phyloP scores from a whole-genome alignment of 1,140 invertebrate species.

The Stegodyphus dumicola region DNA sequence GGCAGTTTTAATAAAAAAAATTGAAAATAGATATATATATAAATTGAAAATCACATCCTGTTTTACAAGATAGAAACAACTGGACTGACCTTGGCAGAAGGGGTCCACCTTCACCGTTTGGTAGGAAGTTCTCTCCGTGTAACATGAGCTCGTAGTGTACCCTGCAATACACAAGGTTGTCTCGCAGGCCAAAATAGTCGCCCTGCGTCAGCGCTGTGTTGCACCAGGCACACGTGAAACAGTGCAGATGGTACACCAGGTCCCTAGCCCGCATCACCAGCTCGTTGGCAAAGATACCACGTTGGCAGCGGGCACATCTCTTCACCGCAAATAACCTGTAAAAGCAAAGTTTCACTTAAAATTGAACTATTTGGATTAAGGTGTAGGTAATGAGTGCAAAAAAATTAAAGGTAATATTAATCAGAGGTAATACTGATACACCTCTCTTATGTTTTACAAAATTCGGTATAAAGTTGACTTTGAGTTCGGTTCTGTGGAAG shows the following conservation, averaged over 20 bases:
- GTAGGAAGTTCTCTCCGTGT: constrained; percentile 38
- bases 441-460: no score
- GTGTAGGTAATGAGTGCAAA: no score
- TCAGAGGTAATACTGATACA: no score
- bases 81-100: constrained; percentile 26
- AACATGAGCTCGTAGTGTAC: constrained; percentile 68
- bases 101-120: constrained; percentile 1
- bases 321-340: constrained; percentile 72
- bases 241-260: constrained; percentile 89
- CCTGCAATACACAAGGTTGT: constrained; percentile 70
- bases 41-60: background rate
- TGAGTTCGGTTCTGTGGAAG: no score
- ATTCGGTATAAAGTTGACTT: no score
- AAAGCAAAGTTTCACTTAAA: background rate
- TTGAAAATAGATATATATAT: no score
- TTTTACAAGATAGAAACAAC: background rate
- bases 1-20: no score
- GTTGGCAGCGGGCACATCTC: constrained; percentile 84
- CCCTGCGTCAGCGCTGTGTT: constrained; percentile 75
- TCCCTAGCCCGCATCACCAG: constrained; percentile 89
- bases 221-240: constrained; percentile 90
- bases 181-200: constrained; percentile 83
- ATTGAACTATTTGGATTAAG: no score
- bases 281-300: constrained; percentile 87
- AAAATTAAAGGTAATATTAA: no score